Evolutionary conservation across 2,113 vertebrate species (phyloP).

Genomic region (Elaphurus davidianus): DNA sequence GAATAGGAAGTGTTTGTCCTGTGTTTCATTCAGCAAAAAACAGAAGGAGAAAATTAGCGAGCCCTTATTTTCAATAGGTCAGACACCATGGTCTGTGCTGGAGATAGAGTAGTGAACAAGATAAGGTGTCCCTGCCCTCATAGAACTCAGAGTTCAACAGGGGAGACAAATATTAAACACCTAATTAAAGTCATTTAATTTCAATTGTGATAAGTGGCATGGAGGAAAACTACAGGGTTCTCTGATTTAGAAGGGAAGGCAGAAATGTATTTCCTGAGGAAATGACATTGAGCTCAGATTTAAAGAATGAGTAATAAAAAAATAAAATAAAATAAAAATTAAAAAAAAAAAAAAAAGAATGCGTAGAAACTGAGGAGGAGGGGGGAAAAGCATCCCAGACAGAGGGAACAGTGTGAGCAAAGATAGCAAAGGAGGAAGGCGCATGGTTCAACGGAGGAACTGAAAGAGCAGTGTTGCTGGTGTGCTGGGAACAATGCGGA

Average conservation of each 20-base stretch:
- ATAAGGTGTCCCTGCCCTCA: neutral
- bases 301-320: neutral
- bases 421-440: neutral
- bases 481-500: neutral
- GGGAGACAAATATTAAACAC: neutral
- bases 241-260: neutral
- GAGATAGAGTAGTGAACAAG: neutral
- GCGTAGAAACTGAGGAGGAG: neutral
- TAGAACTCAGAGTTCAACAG: neutral
- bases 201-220: neutral
- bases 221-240: neutral
- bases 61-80: neutral
- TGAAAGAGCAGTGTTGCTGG: neutral
- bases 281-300: neutral
- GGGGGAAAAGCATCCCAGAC: neutral
- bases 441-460: conserved; percentile 12
- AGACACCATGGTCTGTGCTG: neutral
- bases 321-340: too few relatives aligned
- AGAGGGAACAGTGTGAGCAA: neutral
- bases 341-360: neutral
- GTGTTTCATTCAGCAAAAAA: neutral
- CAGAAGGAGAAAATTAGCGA: neutral
- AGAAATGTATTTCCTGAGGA: conserved; percentile 4
- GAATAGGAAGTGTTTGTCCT: neutral
- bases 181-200: neutral